Conservation (phyloP, 2,113 vertebrate genomes). For the Pterocles burchelli region DNA sequence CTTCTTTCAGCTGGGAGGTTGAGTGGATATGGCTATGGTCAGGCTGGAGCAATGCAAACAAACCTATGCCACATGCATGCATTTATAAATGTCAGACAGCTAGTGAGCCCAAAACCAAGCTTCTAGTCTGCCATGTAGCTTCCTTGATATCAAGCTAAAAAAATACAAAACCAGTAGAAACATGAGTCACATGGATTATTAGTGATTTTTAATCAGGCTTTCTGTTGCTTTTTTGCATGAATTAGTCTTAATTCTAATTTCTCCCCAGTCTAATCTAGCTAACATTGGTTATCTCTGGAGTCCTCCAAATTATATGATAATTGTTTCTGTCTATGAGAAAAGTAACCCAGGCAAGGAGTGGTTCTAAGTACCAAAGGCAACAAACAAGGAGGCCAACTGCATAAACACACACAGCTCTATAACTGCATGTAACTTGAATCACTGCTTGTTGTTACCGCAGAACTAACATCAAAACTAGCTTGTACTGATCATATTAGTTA, state of each 20-base stretch:
- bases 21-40: background rate
- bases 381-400: background rate
- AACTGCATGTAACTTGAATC: background rate
- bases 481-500: background rate
- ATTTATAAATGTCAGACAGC: background rate
- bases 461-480: background rate
- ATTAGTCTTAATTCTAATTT: conserved; percentile 18
- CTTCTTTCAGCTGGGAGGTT: background rate
- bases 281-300: background rate
- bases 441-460: background rate
- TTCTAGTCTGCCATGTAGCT: background rate
- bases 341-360: background rate
- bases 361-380: background rate
- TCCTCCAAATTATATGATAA: background rate
- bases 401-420: background rate
- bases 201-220: conserved; percentile 10
- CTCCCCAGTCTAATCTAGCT: conserved; percentile 8
- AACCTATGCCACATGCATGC: background rate
- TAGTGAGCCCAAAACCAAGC: background rate
- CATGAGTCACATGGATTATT: background rate
- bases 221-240: background rate
- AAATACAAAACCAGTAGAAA: background rate
- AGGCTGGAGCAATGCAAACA: background rate
- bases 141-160: background rate
- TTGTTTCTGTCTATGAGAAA: background rate